Conservation (phyloP, 1,140 invertebrate species). For the Oedothorax gibbosus region DNA sequence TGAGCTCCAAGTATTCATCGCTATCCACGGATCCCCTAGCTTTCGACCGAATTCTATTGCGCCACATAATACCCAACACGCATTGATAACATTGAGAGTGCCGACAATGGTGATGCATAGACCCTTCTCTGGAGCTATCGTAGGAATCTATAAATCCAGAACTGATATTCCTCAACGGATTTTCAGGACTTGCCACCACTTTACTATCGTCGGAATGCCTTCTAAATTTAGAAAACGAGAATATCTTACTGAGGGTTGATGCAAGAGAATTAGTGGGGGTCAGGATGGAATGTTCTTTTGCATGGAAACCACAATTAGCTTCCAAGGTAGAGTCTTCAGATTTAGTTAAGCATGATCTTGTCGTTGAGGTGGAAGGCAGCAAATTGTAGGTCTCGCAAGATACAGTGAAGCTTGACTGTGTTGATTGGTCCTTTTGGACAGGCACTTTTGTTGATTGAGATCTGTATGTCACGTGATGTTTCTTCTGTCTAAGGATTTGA, state of each 20-base stretch:
- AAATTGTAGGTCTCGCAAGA: not conserved
- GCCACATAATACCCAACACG: constrained; percentile 44
- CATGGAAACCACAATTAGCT: too few relatives aligned
- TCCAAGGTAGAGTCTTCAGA: not conserved
- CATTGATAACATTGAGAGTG: constrained; percentile 45
- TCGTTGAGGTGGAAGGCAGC: too few relatives aligned
- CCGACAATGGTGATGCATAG: not conserved
- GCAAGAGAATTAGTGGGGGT: too few relatives aligned
- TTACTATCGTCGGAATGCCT: too few relatives aligned
- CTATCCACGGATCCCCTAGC: not conserved
- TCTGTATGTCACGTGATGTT: not conserved
- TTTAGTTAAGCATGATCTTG: not conserved
- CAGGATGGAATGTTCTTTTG: too few relatives aligned
- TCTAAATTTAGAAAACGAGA: too few relatives aligned
- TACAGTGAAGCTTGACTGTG: constrained; percentile 1
- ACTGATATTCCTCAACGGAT: too few relatives aligned
- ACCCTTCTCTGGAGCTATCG: too few relatives aligned
- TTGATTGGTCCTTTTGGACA: too few relatives aligned
- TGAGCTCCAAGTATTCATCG: constrained; percentile 5
- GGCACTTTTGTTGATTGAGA: not conserved
- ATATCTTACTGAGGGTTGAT: too few relatives aligned
- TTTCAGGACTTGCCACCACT: too few relatives aligned
- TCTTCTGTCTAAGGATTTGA: not conserved
- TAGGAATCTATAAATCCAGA: too few relatives aligned
- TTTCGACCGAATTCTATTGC: constrained; percentile 21